Base-by-base conservation (phyloP, 2,888 invertebrate genomes). In the Idaea biselata region DNA sequence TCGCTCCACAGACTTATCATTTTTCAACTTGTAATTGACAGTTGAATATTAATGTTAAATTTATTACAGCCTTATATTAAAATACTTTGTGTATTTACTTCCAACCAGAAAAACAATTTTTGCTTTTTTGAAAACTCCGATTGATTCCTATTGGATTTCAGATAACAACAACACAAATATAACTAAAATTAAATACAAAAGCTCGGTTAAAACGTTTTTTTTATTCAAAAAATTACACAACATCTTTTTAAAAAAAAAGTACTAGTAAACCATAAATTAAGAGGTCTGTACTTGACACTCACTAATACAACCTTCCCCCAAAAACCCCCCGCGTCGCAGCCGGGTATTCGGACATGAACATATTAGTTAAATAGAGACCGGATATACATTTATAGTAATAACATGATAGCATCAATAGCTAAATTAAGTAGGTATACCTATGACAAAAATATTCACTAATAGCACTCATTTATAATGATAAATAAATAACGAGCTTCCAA, bases 11-110 rank as follows among this genome's bases (percentile, higher is more conserved):
- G 72, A 77, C 76, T 75, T 78, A 78, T 78, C 72, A 77, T 75
- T 74, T 77, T 73, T 77, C 72, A 73, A 71, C 66, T 60, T 75
- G 69, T 73, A 74, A 77, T 73, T 76, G 76, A 75, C 76, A 76
- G 67, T 64, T 31, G 32, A 55, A 60, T 65, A 61, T 58, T 61
- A 64, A 11, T 44, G 44, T 44, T 44, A 2, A 44, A 44, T 44
- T 44, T 8, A 44, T 44, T 11, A 14, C 44, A 1, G 44, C 11
- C 8, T 3, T 14, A 14, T 44, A 44, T 44, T 0, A 5, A 44
- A 44, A 44, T 44, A 44, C 44, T 14, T 44, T 44, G 11, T 44
- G 11, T 8, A 8, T 44, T 44, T 11, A 44, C 44, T 44, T 44
- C 44, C 53, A 55, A 16, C 55, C 44, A 54, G 32, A 16, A 44